Evolutionary conservation across 1,140 invertebrate genomes (phyloP).

Genomic region (Orchesella cincta): DNA sequence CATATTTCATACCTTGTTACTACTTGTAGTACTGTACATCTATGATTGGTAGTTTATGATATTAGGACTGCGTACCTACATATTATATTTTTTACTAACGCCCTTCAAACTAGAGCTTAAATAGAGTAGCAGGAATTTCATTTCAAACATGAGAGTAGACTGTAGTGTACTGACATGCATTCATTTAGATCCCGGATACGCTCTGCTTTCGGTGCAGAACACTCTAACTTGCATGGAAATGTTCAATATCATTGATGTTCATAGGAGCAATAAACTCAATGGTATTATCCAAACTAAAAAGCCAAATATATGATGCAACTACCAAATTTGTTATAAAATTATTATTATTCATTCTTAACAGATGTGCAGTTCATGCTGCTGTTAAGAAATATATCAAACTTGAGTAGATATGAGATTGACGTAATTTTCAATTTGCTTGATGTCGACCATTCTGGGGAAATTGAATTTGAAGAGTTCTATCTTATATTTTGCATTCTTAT

Average conservation of each 20-base stretch:
- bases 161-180: conserved; percentile 37
- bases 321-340: background rate
- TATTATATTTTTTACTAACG: no score
- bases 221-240: conserved; percentile 40
- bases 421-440: conserved; percentile 45
- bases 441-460: conserved; percentile 50
- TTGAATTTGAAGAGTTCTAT: conserved; percentile 51
- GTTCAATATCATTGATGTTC: conserved; percentile 43
- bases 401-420: conserved; percentile 34
- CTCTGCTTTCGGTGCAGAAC: conserved; percentile 47
- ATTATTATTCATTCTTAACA: background rate
- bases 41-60: no score
- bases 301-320: no score
- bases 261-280: conserved; percentile 36
- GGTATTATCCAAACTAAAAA: conserved; percentile 27
- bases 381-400: conserved; percentile 39
- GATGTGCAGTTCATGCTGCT: conserved; percentile 42
- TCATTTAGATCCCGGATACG: conserved; percentile 47
- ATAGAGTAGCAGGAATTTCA: background rate
- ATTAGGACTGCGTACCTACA: no score
- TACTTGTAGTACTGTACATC: no score
- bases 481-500: conserved; percentile 46
- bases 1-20: no score
- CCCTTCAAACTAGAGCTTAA: no score
- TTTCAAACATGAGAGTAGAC: conserved; percentile 41